Conservation (phyloP, 2,888 invertebrate species). For the Athalia rosae region DNA sequence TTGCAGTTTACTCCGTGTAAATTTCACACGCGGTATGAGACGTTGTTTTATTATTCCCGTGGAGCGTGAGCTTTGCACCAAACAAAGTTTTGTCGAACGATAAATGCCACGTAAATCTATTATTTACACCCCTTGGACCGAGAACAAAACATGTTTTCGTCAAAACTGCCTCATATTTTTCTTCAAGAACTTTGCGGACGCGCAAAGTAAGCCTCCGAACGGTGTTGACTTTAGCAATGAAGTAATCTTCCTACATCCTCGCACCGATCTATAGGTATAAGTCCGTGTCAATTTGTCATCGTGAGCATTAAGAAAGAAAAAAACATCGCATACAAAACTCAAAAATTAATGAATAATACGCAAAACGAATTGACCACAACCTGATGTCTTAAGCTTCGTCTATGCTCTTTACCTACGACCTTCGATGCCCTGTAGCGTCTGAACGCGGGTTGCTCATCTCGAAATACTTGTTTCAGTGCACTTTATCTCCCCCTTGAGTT, state of each 20-base stretch:
- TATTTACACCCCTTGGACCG: neutral
- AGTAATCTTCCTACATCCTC: conserved; percentile 8
- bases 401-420: no score
- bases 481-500: no score
- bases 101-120: conserved; percentile 33
- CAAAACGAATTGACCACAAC: neutral
- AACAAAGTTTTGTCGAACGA: conserved; percentile 36
- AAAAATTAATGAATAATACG: no score
- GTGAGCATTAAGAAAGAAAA: neutral
- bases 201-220: conserved; percentile 35
- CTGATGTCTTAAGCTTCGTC: no score
- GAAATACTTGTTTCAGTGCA: no score
- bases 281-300: conserved; percentile 37
- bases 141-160: conserved; percentile 42
- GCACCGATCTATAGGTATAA: conserved; percentile 15
- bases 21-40: neutral
- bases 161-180: conserved; percentile 34
- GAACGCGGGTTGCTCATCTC: no score
- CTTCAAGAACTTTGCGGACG: conserved; percentile 33
- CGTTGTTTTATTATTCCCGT: conserved; percentile 22
- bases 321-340: neutral
- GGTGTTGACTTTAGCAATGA: conserved; percentile 35
- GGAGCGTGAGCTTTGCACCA: conserved; percentile 18
- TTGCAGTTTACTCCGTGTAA: neutral
- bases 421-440: no score